These are phyloP conservation scores for Drosophila baimaii DNA, from an alignment of 1,140 invertebrate genomes.

Conservation along the genomic window DNA sequence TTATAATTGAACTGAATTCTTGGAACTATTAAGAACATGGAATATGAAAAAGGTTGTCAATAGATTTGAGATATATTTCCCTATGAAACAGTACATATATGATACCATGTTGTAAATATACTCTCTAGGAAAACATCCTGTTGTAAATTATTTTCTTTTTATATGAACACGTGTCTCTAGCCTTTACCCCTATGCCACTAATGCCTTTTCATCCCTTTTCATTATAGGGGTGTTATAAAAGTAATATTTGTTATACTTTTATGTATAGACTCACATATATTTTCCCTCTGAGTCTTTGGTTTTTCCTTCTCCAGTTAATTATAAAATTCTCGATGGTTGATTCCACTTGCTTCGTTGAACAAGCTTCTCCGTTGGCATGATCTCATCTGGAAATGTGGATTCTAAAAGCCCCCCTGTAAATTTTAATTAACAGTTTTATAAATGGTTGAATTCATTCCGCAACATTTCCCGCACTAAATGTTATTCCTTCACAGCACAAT, in stretches of 20 bases:
- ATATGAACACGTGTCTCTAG: no score
- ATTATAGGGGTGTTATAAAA: neutral
- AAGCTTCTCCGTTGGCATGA: conserved; percentile 7
- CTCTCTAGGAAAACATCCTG: neutral
- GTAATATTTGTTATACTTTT: neutral
- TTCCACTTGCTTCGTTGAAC: conserved; percentile 37
- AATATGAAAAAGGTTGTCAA: neutral
- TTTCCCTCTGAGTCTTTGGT: no score
- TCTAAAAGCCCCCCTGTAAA: neutral
- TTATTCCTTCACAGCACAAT: conserved; percentile 1
- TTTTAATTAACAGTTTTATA: conserved; percentile 52
- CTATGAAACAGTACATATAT: no score
- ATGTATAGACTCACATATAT: no score
- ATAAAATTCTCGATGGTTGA: conserved; percentile 27
- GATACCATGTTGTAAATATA: neutral
- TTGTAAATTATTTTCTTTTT: neutral
- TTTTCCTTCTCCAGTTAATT: conserved; percentile 1
- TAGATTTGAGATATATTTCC: neutral
- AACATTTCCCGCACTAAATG: conserved; percentile 23
- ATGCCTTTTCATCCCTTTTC: neutral
- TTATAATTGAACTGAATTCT: neutral
- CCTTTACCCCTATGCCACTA: neutral
- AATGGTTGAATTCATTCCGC: conserved; percentile 42
- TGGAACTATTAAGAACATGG: neutral
- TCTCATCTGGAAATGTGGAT: conserved; percentile 15